Percentiles rank a stretch among this genome's conserved stretches.
Evolutionary conservation across 2,888 invertebrate genomes (phyloP).

Genomic region (Hermaeophaga mercurialis): DNA sequence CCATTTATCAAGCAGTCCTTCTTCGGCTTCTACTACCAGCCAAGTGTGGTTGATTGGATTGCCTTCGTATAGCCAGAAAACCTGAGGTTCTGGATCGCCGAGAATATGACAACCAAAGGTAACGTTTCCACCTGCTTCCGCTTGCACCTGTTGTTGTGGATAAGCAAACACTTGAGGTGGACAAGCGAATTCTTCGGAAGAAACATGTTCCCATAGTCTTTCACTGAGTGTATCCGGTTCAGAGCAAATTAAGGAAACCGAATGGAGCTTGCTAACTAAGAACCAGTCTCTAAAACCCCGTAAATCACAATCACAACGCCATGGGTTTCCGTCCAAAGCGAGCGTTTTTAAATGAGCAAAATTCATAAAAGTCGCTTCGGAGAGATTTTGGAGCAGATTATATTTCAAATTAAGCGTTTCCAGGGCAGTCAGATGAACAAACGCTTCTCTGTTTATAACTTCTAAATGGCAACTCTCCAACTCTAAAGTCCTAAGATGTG

Average conservation of each 20-base stretch:
- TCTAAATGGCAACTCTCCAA: conserved; percentile 80
- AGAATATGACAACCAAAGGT: conserved; percentile 81
- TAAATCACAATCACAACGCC: conserved; percentile 88
- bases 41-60: conserved; percentile 64
- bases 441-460: conserved; percentile 76
- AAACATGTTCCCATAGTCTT: conserved; percentile 77
- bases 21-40: conserved; percentile 57
- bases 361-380: conserved; percentile 70
- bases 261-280: conserved; percentile 73
- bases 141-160: conserved; percentile 60
- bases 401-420: conserved; percentile 80
- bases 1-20: conserved; percentile 65
- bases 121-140: conserved; percentile 81
- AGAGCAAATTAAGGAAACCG: conserved; percentile 74
- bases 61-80: conserved; percentile 83
- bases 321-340: conserved; percentile 82
- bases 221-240: conserved; percentile 73
- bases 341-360: conserved; percentile 80
- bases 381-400: conserved; percentile 75
- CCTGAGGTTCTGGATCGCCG: conserved; percentile 83
- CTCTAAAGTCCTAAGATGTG: conserved; percentile 80
- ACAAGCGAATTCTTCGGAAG: conserved; percentile 80
- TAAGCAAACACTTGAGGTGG: conserved; percentile 68
- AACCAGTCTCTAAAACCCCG: conserved; percentile 86
- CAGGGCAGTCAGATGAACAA: conserved; percentile 74